Evolutionary conservation across 92 coral and sea anemone genomes (phyloP), one percentile per base, ranked within the genome.

Genomic region (Phymanthus crucifer): DNA sequence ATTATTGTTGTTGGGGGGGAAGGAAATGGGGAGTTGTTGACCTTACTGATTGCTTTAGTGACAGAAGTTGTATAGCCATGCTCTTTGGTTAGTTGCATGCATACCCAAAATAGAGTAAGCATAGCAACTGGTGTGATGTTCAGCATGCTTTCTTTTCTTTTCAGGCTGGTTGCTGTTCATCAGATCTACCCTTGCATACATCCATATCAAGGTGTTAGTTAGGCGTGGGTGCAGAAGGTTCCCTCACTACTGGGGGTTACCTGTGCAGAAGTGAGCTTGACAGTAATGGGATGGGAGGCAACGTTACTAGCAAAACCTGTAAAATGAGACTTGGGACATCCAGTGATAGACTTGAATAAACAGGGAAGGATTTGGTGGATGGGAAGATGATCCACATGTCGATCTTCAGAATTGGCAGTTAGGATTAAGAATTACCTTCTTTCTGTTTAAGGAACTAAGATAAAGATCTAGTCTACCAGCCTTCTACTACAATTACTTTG

Each of bases 161-260:
- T 31, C 82, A 94, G 98, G 98, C 29, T 94, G 98, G 98, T 64
- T 94, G 78, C 79, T 94, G 37, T 94, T 94, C 83, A 89, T 94
- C 48, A 94, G 97, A 58, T 92, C 94, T 73, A 88, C 90, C 38
- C 83, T 94, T n/a, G 97, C 91, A 69, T 94, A 94, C 76, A 58
- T 88, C 52, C 94, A 92, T 73, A 86, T 94, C 91, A 92, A 88
- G 87, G 50, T 89, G 87, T 80, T 84, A 79, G 98, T 88, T 50
- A 90, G 82, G 84, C 90, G 80, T 32, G 97, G 97, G 0, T 82
- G 94, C 6, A 83, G 89, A 46, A 47, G 89, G 32, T 83, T 84
- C 69, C 94, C 94, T 7, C 94, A 88, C 48, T 84, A 79, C 86
- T 93, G 94, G 92, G 97, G 93, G 21, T 33, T 90, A 43, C 90